phyloP scores from a whole-genome alignment of 2,113 vertebrate species.

The Hippocampus barbouri region DNA sequence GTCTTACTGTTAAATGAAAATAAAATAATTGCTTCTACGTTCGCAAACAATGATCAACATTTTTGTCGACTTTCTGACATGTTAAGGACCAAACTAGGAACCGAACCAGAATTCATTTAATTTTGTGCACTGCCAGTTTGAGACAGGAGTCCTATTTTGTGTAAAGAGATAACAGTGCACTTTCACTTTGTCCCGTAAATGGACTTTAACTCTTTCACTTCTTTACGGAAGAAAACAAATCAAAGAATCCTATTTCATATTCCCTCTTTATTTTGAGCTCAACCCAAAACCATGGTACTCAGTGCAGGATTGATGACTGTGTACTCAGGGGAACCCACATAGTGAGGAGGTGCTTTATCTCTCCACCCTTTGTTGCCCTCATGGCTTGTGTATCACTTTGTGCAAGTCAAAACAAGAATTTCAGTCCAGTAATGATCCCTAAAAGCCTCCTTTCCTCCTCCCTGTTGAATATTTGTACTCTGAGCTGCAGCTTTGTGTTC shows the following conservation, averaged over 20 bases:
- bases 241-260: neutral
- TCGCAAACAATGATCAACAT: no score
- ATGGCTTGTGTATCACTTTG: constrained; percentile 28
- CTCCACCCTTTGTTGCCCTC: constrained; percentile 21
- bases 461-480: constrained; percentile 28
- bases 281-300: constrained; percentile 2
- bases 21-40: no score
- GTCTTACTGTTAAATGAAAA: no score
- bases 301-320: constrained; percentile 23
- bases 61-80: no score
- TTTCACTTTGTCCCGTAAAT: neutral
- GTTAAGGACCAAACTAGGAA: no score
- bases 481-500: constrained; percentile 28
- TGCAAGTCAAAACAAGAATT: constrained; percentile 64
- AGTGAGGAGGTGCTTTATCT: constrained; percentile 33
- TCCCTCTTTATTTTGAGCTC: neutral
- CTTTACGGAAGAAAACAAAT: neutral
- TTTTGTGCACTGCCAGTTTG: neutral
- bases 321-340: constrained; percentile 42
- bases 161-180: neutral
- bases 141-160: neutral
- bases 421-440: constrained; percentile 34
- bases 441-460: constrained; percentile 18
- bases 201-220: neutral
- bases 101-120: neutral